phyloP scores from a whole-genome alignment of 2,888 invertebrate genomes.

The Embidobia sp. region DNA sequence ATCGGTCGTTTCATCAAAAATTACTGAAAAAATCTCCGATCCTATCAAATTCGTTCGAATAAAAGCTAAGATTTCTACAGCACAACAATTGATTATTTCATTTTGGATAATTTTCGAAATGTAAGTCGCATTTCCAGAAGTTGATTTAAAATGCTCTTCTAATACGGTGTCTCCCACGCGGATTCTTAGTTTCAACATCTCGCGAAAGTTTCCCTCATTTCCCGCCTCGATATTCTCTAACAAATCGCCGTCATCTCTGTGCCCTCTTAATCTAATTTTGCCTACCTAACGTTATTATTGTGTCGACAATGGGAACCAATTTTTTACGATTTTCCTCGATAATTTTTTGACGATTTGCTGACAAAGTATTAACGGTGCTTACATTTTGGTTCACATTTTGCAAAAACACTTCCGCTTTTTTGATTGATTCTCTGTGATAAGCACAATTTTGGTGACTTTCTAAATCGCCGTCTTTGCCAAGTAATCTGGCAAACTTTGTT shows the following conservation, averaged over 20 bases:
- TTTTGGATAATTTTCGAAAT: conserved; percentile 57
- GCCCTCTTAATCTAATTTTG: conserved; percentile 21
- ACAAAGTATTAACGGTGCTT: background rate
- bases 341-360: background rate
- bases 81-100: conserved; percentile 37
- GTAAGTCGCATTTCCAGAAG: conserved; percentile 48
- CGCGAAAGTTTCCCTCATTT: conserved; percentile 20
- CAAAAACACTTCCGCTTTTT: background rate
- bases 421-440: background rate
- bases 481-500: conserved; percentile 6
- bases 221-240: background rate
- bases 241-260: conserved; percentile 13
- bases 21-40: conserved; percentile 22
- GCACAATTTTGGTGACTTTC: background rate
- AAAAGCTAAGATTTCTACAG: conserved; percentile 10
- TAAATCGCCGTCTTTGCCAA: conserved; percentile 14
- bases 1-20: conserved; percentile 62
- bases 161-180: conserved; percentile 29
- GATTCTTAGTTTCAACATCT: conserved; percentile 14
- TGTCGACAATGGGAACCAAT: conserved; percentile 10
- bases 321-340: conserved; percentile 15
- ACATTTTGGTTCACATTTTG: background rate
- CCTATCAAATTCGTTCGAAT: background rate
- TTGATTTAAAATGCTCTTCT: conserved; percentile 32
- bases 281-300: conserved; percentile 2